phyloP scores from a whole-genome alignment of 1,140 invertebrate genomes.

The Leptestheria dahalacensis region DNA sequence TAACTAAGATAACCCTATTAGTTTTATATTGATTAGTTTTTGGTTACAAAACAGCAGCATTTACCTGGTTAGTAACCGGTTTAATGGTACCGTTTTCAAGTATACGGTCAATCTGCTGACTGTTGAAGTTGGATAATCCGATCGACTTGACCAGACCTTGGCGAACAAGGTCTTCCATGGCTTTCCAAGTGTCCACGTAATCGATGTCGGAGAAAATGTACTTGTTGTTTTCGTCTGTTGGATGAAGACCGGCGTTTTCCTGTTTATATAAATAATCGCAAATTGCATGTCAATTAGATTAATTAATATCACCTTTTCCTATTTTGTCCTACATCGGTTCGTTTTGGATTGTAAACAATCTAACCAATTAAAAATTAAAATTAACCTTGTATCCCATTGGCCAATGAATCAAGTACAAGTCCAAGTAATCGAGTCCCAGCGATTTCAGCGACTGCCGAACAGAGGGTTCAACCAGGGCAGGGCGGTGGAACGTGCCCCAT shows the following conservation, averaged over 20 bases:
- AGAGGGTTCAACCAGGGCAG: conserved; percentile 41
- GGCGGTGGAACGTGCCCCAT: conserved; percentile 56
- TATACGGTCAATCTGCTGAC: conserved; percentile 23
- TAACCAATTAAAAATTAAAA: neutral
- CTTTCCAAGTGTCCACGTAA: conserved; percentile 20
- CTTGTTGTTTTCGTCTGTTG: conserved; percentile 38
- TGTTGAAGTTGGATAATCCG: conserved; percentile 31
- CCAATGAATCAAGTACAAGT: conserved; percentile 73
- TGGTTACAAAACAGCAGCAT: neutral
- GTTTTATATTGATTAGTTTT: no score
- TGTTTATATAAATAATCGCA: conserved; percentile 21
- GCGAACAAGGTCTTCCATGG: conserved; percentile 26
- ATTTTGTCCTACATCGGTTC: no score
- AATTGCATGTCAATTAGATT: no score
- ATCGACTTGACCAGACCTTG: conserved; percentile 27
- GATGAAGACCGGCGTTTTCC: conserved; percentile 42
- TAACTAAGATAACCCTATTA: no score
- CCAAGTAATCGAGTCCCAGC: conserved; percentile 59
- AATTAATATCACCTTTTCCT: no score
- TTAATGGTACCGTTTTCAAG: conserved; percentile 28
- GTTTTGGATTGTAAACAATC: no score
- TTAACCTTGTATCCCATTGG: conserved; percentile 53
- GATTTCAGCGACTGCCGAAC: conserved; percentile 46
- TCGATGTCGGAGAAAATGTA: conserved; percentile 27
- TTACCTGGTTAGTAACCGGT: conserved; percentile 36